Percentiles rank a stretch among this genome's conserved stretches.
These are phyloP conservation scores for Chrysomela aeneicollis DNA, from an alignment of 2,888 invertebrate genomes.

Conservation along the genomic window DNA sequence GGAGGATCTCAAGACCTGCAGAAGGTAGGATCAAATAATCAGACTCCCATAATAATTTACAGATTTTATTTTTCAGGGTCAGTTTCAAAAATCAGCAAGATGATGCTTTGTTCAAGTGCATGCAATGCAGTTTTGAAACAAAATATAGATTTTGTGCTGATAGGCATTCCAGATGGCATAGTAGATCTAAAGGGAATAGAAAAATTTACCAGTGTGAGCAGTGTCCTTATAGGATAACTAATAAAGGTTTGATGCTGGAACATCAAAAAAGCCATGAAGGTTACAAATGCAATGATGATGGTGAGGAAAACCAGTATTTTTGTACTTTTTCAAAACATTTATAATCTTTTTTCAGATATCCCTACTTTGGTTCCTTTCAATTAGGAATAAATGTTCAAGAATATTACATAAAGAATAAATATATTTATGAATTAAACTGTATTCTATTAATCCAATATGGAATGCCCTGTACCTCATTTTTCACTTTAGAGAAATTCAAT, in stretches of 20 bases:
- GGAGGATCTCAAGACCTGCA: slow-evolving; percentile 19
- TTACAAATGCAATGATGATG: neutral
- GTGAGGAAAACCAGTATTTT: slow-evolving; percentile 1
- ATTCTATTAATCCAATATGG: neutral
- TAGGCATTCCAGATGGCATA: slow-evolving; percentile 16
- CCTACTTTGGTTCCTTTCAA: slow-evolving; percentile 10
- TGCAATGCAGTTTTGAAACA: slow-evolving; percentile 24
- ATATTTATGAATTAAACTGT: too few relatives aligned
- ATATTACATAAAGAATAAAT: neutral
- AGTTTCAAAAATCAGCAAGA: slow-evolving; percentile 8
- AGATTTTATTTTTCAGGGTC: neutral
- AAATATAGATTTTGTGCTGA: slow-evolving; percentile 18
- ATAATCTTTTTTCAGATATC: slow-evolving; percentile 15
- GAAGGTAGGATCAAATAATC: too few relatives aligned
- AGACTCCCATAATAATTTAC: too few relatives aligned
- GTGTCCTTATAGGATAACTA: slow-evolving; percentile 11
- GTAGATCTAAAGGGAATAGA: neutral
- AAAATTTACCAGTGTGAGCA: slow-evolving; percentile 9
- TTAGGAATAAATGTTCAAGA: neutral
- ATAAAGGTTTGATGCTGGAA: neutral
- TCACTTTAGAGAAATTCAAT: too few relatives aligned
- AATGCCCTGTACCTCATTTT: too few relatives aligned
- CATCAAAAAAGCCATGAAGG: neutral
- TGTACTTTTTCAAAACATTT: neutral
- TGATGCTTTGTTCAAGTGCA: slow-evolving; percentile 20